Percentiles rank a stretch among this genome's conserved stretches.
phyloP scores from a whole-genome alignment of 1,140 invertebrate species.

The Luehdorfia chinensis region DNA sequence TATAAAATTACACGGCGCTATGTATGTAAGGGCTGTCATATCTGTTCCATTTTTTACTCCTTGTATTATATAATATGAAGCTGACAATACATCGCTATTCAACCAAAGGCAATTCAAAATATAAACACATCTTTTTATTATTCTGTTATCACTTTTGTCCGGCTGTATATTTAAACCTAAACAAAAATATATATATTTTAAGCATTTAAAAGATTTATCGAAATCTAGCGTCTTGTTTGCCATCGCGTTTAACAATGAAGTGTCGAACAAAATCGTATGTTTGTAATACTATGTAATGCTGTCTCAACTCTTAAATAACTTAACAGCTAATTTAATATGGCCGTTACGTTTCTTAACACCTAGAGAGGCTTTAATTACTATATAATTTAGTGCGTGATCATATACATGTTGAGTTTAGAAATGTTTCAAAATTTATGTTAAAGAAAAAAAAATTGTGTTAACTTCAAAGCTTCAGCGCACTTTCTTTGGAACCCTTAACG shows the following conservation, averaged over 20 bases:
- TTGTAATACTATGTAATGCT: background rate
- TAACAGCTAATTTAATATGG: background rate
- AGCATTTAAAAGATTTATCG: slow-evolving; percentile 22
- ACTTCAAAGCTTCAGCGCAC: too few species aligned
- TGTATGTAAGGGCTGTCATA: slow-evolving; percentile 28
- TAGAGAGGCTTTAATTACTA: slow-evolving; percentile 8
- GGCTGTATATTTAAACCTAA: slow-evolving; percentile 24
- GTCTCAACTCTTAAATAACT: slow-evolving; percentile 1
- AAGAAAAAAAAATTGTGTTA: too few species aligned
- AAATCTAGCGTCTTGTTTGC: slow-evolving; percentile 10
- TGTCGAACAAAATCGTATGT: background rate
- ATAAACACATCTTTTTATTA: slow-evolving; percentile 18
- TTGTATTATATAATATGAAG: slow-evolving; percentile 20
- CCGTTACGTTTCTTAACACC: slow-evolving; percentile 5
- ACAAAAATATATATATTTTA: slow-evolving; percentile 19
- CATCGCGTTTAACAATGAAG: background rate
- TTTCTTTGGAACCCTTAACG: too few species aligned
- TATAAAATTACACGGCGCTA: slow-evolving; percentile 25
- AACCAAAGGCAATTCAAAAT: slow-evolving; percentile 32
- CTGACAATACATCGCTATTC: slow-evolving; percentile 21
- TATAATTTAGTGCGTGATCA: background rate
- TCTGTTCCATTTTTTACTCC: slow-evolving; percentile 19
- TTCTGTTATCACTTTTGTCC: background rate
- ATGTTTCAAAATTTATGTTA: too few species aligned
- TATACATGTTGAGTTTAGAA: slow-evolving; percentile 2